Evolutionary conservation across 2,888 invertebrate species (phyloP).

Genomic region (Polyommatus icarus): DNA sequence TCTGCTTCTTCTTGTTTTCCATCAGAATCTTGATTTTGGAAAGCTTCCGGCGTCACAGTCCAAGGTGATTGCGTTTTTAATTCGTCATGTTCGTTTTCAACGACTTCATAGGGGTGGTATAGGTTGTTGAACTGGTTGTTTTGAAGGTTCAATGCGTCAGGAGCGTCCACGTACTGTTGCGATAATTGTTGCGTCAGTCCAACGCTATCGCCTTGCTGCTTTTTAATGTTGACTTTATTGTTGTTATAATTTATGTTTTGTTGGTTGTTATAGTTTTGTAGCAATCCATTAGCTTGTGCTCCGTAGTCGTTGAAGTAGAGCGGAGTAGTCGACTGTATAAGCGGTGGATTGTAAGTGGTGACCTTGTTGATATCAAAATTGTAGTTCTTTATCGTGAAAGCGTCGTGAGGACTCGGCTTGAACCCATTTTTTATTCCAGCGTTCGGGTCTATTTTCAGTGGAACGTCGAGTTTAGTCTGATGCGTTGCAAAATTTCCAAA

Average conservation of each 20-base stretch:
- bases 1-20: slow-evolving; percentile 55
- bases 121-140: slow-evolving; percentile 47
- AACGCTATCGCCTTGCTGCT: slow-evolving; percentile 61
- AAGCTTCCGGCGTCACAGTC: slow-evolving; percentile 59
- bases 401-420: slow-evolving; percentile 74
- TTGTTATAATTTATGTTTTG: slow-evolving; percentile 49
- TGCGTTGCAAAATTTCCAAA: slow-evolving; percentile 74
- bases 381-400: slow-evolving; percentile 60
- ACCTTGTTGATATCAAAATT: slow-evolving; percentile 58
- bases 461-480: slow-evolving; percentile 59
- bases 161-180: slow-evolving; percentile 58
- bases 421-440: slow-evolving; percentile 59
- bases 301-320: slow-evolving; percentile 54
- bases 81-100: slow-evolving; percentile 65
- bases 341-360: slow-evolving; percentile 65
- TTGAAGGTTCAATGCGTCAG: slow-evolving; percentile 49
- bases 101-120: slow-evolving; percentile 67
- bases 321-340: slow-evolving; percentile 58
- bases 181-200: slow-evolving; percentile 61
- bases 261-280: slow-evolving; percentile 57
- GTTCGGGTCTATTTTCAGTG: slow-evolving; percentile 67
- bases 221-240: slow-evolving; percentile 58
- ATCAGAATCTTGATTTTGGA: slow-evolving; percentile 55
- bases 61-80: slow-evolving; percentile 60
- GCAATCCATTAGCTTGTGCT: slow-evolving; percentile 51